Evolutionary conservation across 2,888 invertebrate species (phyloP), one percentile per base, ranked within the genome.

Genomic region (Brachynemurus nebulosus): DNA sequence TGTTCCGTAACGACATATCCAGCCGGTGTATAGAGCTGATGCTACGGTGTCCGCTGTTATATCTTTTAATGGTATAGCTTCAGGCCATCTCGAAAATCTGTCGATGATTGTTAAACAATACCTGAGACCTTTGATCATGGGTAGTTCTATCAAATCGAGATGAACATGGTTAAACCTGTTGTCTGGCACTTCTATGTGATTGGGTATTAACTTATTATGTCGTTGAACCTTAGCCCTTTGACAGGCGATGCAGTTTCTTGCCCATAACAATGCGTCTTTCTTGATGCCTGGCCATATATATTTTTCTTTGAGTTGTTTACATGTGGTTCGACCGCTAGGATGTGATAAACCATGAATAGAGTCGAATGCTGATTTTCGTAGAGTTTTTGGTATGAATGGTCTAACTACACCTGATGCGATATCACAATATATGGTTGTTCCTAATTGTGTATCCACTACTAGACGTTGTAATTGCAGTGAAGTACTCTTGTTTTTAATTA

Each of bases 221-320:
- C n/a, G n/a, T n/a, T n/a, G n/a, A n/a, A n/a, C n/a, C n/a, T n/a
- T n/a, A n/a, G n/a, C n/a, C n/a, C n/a, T n/a, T n/a, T n/a, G n/a
- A n/a, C n/a, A n/a, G n/a, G n/a, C n/a, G n/a, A n/a, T n/a, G n/a
- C n/a, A n/a, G n/a, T n/a, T n/a, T n/a, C n/a, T n/a, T n/a, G n/a
- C 21, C 52, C 54, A 51, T 21, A 21, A 12, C n/a, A 33, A 7
- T 2, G 42, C 30, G 17, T 54, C 52, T 17, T 37, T 37, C 35
- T 42, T 41, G 0, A 54, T 51, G 1, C 44, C 43, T 1, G 55
- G 55, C 52, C 55, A 56, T 2, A 52, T 48, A 23, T 45, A 53
- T 30, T 51, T 49, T 39, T n/a, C n/a, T n/a, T n/a, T n/a, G n/a
- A 53, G n/a, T 1, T 48, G 20, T 14, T 40, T 45, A 0, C 25